Evolutionary conservation across 2,888 invertebrate genomes (phyloP).

Genomic region (Apotomis betuletana): DNA sequence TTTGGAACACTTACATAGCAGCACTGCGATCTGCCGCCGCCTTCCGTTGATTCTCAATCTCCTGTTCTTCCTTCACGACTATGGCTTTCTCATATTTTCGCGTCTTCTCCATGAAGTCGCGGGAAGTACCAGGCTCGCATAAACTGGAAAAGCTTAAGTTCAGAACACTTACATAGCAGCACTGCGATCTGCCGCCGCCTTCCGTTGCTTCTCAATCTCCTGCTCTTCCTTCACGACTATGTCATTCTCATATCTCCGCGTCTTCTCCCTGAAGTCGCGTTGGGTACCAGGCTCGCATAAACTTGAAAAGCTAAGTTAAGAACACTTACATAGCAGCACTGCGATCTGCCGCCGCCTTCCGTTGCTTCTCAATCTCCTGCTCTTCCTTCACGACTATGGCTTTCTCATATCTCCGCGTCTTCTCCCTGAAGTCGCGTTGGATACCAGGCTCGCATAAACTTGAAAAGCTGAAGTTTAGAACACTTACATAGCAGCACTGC

Average conservation of each 20-base stretch:
- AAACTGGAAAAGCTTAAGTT: too few species aligned
- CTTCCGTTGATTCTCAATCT: too few species aligned
- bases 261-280: too few species aligned
- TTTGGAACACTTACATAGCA: too few species aligned
- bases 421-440: constrained; percentile 68
- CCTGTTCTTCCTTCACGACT: too few species aligned
- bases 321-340: constrained; percentile 59
- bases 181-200: constrained; percentile 54
- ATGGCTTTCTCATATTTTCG: too few species aligned
- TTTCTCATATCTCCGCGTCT: constrained; percentile 81
- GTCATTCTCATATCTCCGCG: background rate
- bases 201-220: constrained; percentile 59
- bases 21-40: too few species aligned
- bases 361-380: constrained; percentile 58
- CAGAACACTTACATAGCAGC: constrained; percentile 57
- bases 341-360: constrained; percentile 55
- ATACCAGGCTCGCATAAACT: constrained; percentile 5
- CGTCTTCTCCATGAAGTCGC: too few species aligned
- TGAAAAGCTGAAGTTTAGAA: too few species aligned
- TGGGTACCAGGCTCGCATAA: background rate
- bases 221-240: constrained; percentile 74
- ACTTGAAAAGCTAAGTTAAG: background rate
- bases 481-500: constrained; percentile 60
- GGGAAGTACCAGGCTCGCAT: too few species aligned
- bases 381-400: constrained; percentile 74